Evolutionary conservation across 2,113 vertebrate genomes (phyloP).

Genomic region (Deroptyus accipitrinus): DNA sequence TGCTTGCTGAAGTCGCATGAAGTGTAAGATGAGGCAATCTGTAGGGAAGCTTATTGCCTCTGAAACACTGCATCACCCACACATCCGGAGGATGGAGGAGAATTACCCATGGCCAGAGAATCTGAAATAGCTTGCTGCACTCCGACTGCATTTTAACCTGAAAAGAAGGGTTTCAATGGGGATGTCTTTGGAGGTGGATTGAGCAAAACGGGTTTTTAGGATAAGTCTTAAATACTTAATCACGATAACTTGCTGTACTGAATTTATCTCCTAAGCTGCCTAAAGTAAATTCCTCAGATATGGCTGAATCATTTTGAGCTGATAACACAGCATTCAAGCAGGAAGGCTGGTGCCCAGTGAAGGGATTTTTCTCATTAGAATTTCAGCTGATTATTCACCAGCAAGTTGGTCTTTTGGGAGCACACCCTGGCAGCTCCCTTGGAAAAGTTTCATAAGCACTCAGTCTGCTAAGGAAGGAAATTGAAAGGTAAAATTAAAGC

Average conservation of each 20-base stretch:
- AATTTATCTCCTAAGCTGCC: slow-evolving; percentile 58
- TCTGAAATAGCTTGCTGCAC: neutral
- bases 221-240: slow-evolving; percentile 54
- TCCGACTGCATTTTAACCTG: neutral
- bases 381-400: slow-evolving; percentile 27
- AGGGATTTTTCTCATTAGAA: slow-evolving; percentile 43
- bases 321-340: slow-evolving; percentile 16
- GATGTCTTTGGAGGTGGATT: neutral
- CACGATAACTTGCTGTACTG: neutral
- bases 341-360: slow-evolving; percentile 27
- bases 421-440: neutral
- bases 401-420: neutral
- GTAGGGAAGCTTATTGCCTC: neutral
- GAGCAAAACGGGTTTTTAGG: neutral
- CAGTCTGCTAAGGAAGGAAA: neutral
- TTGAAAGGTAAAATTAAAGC: neutral
- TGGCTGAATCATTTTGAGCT: slow-evolving; percentile 38
- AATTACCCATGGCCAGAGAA: neutral
- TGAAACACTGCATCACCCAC: neutral
- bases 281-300: slow-evolving; percentile 48
- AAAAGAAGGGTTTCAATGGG: neutral
- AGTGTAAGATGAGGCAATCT: neutral
- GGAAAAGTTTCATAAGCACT: neutral
- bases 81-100: neutral
- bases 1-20: neutral